A percentile compares a stretch with the other conserved stretches of the same genome.
phyloP scores from a whole-genome alignment of 1,140 invertebrate species.

The Ceratina australensis region DNA sequence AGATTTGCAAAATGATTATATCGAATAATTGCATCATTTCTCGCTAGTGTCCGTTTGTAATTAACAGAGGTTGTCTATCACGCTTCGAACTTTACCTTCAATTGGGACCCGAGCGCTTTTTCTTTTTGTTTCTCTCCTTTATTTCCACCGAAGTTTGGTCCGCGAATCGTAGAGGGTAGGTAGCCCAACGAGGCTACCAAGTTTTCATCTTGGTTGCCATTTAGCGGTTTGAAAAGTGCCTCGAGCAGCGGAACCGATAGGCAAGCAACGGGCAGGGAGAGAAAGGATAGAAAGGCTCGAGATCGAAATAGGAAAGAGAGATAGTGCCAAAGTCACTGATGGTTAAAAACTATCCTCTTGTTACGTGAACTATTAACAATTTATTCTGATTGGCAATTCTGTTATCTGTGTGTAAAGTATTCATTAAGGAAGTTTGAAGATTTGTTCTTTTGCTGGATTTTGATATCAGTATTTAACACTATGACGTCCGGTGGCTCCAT shows the following conservation, averaged over 20 bases:
- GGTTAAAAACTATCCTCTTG: conserved; percentile 2
- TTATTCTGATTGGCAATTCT: too few relatives aligned
- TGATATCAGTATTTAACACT: too few relatives aligned
- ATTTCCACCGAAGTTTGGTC: conserved; percentile 26
- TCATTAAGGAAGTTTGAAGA: background rate
- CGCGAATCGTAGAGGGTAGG: conserved; percentile 21
- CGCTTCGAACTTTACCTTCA: background rate
- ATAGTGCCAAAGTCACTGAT: background rate
- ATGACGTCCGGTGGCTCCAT: too few relatives aligned
- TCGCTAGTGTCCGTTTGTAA: background rate
- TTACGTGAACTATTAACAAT: conserved; percentile 7
- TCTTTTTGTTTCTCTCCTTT: background rate
- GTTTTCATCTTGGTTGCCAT: conserved; percentile 52
- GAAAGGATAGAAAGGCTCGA: conserved; percentile 6
- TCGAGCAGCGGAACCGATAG: conserved; percentile 23
- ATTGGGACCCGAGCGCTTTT: background rate
- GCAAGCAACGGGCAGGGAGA: conserved; percentile 11
- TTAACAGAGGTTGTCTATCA: background rate
- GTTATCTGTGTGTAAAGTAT: background rate
- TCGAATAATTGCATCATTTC: background rate
- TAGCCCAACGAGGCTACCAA: conserved; percentile 42
- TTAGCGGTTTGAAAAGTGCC: conserved; percentile 52
- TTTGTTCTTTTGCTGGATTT: too few relatives aligned
- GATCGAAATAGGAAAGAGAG: conserved; percentile 30
- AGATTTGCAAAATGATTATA: background rate